Conservation (phyloP, 2,113 vertebrate species). For the Callaeas wilsoni region DNA sequence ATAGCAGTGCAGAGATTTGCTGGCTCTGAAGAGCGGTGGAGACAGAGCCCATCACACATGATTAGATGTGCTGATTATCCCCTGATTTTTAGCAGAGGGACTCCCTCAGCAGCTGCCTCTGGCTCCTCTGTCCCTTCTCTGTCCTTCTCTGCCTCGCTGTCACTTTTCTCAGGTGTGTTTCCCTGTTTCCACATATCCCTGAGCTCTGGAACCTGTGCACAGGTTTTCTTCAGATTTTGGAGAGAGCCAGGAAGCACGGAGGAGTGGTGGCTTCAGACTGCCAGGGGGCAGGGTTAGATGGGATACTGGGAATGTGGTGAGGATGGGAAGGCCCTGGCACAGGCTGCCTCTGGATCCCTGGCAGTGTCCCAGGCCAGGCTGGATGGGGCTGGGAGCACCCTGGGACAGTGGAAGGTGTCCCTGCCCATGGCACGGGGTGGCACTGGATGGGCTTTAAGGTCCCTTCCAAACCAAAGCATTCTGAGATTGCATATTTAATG, state of each 20-base stretch:
- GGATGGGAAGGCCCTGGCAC: background rate
- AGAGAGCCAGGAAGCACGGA: background rate
- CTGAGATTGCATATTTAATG: background rate
- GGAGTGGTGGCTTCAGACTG: background rate
- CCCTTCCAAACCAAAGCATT: background rate
- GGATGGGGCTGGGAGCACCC: background rate
- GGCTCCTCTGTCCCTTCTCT: background rate
- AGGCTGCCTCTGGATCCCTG: background rate
- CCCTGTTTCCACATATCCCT: background rate
- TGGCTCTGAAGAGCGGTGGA: background rate
- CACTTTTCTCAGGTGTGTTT: background rate
- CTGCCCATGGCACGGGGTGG: background rate
- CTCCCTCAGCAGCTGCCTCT: background rate
- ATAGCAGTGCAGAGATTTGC: conserved; percentile 11
- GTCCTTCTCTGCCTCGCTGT: background rate
- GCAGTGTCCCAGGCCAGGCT: accelerated
- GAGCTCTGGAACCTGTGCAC: background rate
- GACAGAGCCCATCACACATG: background rate
- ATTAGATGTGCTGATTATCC: background rate
- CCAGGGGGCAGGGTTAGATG: background rate
- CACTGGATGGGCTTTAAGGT: accelerated
- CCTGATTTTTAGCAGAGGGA: background rate
- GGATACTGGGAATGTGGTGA: background rate
- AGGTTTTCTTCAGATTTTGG: background rate
- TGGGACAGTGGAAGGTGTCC: background rate